Base-by-base conservation (phyloP, 2,113 vertebrate genomes). In the Suricata suricatta region DNA sequence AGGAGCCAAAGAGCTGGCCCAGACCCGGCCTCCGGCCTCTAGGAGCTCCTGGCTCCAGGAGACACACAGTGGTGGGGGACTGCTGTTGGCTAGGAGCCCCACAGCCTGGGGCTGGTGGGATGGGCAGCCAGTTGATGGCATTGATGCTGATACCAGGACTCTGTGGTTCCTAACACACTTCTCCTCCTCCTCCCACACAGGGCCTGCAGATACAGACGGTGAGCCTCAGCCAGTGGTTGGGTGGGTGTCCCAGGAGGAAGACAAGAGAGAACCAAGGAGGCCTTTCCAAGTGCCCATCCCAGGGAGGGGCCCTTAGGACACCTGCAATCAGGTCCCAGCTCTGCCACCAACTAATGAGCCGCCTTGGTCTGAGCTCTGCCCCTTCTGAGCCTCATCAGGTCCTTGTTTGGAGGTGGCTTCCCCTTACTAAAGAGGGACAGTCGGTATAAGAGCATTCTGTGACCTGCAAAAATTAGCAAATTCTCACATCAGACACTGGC, bases 151-250 rank as follows among this genome's bases (percentile, higher is more conserved):
- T 14, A 19, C 60, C 14, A 25, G 33, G 8, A 13, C 17, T 41
- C 33, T 21, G 3, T 27, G n/a, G 16, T 23, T 88, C 60, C 92
- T 97, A 84, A 93, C 15, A 1, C 4, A 2, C 23, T 47, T 88
- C 33, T 93, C 31, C 27, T 74, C 41, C 79, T 81, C 44, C 60
- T 90, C 7, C 57, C 50, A 64, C 2, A 0, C 50, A 69, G 74
- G 79, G 35, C 47, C 89, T 74, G 21, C 2, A 31, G 60, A 86
- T 38, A 1, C 88, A 88, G 88, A 94, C 88, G 98, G 95, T 98
- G 88, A 97, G 97, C 38, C 47, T 57, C 35, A 44, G 57, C 25
- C 68, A 14, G 66, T 0, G 0, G 35, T n/a, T 23, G 7, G 83
- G 11, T 16, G 33, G 82, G 23, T 12, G 25, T 64, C 16, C 6